Percentiles rank a stretch among this genome's conserved stretches.
phyloP scores from a whole-genome alignment of 1,140 invertebrate species.

The Papilio glaucus region DNA sequence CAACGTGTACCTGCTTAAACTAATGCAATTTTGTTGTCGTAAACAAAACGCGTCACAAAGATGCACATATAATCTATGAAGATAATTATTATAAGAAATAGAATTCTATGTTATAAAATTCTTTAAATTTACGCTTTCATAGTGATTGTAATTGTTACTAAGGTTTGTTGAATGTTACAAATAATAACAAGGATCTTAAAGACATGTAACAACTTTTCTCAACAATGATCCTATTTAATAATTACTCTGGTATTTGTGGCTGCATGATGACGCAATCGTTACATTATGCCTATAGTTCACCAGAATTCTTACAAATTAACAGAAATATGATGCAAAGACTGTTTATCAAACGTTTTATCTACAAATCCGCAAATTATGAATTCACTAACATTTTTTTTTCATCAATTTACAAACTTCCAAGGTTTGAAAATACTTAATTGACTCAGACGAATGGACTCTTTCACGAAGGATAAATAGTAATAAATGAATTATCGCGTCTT shows the following conservation, averaged over 20 bases:
- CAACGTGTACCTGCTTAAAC: constrained; percentile 15
- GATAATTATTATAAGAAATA: not conserved
- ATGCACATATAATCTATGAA: not conserved
- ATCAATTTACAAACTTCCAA: not conserved
- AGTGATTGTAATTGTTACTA: too few relatives aligned
- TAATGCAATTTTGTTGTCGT: constrained; percentile 25
- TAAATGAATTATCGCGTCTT: too few relatives aligned
- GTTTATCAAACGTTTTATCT: not conserved
- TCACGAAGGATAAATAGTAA: not conserved
- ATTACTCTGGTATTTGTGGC: not conserved
- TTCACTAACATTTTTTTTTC: not conserved
- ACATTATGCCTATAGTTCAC: not conserved
- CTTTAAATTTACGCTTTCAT: too few relatives aligned
- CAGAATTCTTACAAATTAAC: not conserved
- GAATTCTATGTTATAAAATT: constrained; percentile 14
- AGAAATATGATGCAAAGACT: not conserved
- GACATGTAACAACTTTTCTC: not conserved
- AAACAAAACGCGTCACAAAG: not conserved
- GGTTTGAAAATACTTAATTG: not conserved
- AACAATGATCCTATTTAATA: not conserved
- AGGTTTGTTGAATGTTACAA: not conserved
- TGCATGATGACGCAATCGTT: not conserved
- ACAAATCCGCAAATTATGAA: not conserved
- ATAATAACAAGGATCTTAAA: constrained; percentile 7
- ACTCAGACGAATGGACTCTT: not conserved